phyloP scores from a whole-genome alignment of 2,113 vertebrate species.

The Australoheros scitulus region DNA sequence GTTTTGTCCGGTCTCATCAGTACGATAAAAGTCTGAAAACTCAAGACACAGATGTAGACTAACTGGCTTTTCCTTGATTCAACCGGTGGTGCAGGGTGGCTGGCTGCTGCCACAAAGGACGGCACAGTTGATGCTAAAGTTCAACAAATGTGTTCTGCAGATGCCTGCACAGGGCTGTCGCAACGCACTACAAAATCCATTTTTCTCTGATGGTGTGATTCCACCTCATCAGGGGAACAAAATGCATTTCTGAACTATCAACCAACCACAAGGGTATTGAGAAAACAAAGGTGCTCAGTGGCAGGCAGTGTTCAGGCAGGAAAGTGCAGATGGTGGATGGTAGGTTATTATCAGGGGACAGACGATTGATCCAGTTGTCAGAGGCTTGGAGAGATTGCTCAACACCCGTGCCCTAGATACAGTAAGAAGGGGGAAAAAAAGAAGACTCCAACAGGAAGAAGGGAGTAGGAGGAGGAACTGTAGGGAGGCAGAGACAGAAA shows the following conservation, averaged over 20 bases:
- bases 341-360: slow-evolving; percentile 65
- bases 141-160: not conserved
- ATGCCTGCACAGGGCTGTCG: not conserved
- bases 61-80: not conserved
- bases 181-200: not conserved
- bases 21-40: not conserved
- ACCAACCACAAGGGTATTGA: slow-evolving; percentile 50
- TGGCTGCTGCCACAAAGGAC: not conserved
- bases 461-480: slow-evolving; percentile 13
- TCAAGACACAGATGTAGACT: not conserved
- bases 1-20: not conserved
- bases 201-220: not conserved
- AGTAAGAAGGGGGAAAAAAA: slow-evolving; percentile 26
- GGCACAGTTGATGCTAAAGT: not conserved
- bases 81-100: not conserved
- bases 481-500: slow-evolving; percentile 16
- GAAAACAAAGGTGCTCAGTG: slow-evolving; percentile 45
- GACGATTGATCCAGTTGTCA: slow-evolving; percentile 71
- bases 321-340: slow-evolving; percentile 58
- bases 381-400: slow-evolving; percentile 63
- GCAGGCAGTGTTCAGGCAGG: slow-evolving; percentile 10
- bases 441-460: slow-evolving; percentile 16
- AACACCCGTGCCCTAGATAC: slow-evolving; percentile 62
- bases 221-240: slow-evolving; percentile 17
- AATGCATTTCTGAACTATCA: slow-evolving; percentile 78